Base-by-base conservation (phyloP, 2,888 invertebrate genomes). In the Cosmia trapezina region DNA sequence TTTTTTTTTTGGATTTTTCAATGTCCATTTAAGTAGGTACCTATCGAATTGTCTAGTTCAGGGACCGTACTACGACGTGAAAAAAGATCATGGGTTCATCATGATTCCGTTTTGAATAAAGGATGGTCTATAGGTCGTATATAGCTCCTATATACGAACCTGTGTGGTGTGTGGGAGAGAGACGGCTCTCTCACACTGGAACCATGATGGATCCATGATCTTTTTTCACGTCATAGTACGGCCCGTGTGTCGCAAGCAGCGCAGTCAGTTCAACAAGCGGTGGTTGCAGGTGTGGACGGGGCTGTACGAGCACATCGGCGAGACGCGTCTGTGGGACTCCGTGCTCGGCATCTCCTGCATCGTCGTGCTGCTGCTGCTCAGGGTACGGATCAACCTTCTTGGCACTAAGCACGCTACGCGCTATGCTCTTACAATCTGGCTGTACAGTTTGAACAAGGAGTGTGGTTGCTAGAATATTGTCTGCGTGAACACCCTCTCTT, bases 311-410 rank as follows among this genome's bases (percentile, higher is more conserved):
- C 97, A 98, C 92, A 97, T 98, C 77, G 96, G 96, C 0, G 97
- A 98, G 91, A 97, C 98, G 28, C 96, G 97, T 67, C 93, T 97
- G 22, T 97, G 97, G 97, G 98, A 98, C 92, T 93, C 97, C 3
- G 94, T 97, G 68, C 96, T 98, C 62, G 98, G 98, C 3, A 88
- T 98, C 74, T 90, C 95, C 56, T 98, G 98, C 91, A 98, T 98
- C 93, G 91, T 97, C 11, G 94, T 98, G 73, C 95, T 98, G 54
- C 96, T 98, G 28, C 91, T 97, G 56, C 96, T 98, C 73, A 96
- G 98, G 96, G 98, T 98, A 69, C 2, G 70, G 17, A 11, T 49
- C 19, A 4, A 22, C 14, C 43, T 66, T 22, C 6, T 47, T 14
- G 19, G 33, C 12, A 43, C 14, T 28, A 28, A 28, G 12, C 5